Evolutionary conservation across 2,888 invertebrate species (phyloP), one percentile per base, ranked within the genome.

Genomic region (Sarcophaga variegata): DNA sequence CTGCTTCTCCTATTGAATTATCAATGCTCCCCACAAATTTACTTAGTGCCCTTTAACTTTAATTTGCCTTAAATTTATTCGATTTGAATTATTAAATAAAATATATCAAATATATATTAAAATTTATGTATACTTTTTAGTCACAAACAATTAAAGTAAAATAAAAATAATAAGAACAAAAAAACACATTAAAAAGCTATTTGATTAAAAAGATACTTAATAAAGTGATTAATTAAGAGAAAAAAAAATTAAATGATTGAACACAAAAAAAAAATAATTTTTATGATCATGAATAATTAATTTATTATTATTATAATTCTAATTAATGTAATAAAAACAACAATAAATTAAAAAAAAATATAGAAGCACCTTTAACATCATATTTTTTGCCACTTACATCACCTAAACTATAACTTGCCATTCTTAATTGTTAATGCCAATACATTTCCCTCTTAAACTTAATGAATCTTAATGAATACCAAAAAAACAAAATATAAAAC

Each of bases 21-120:
- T 37, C 54, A 3, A 17, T 12, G 14, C 82, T 85, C 89, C 90
- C 90, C n/a, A 45, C n/a, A 71, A 79, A 76, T 79, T 87, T 87
- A 89, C 90, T 90, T 90, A 91, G 91, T 92, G 92, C 91, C 91
- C 92, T 92, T 90, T 90, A 76, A 89, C 90, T 91, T 92, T 92
- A 88, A 88, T 92, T 92, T 92, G 91, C 91, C 92, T 92, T 92
- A 92, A 90, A 84, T 80, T 84, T 64, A 84, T 84, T 85, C 66
- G 45, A 85, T 81, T 85, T 80, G 80, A 72, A 77, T 80, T 75
- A 84, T 76, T 76, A 81, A 85, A 77, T 27, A 76, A 81, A 85
- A 84, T 84, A 80, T 75, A 76, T 80, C 20, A 70, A 69, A 83
- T 62, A 80, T 80, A 80, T 84, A 83, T 70, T 70, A 25, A 70